A percentile compares a stretch with the other conserved stretches of the same genome.
These are phyloP conservation scores for Buceros bicornis DNA, from an alignment of 2,797 vertebrate species.

Conservation along the genomic window DNA sequence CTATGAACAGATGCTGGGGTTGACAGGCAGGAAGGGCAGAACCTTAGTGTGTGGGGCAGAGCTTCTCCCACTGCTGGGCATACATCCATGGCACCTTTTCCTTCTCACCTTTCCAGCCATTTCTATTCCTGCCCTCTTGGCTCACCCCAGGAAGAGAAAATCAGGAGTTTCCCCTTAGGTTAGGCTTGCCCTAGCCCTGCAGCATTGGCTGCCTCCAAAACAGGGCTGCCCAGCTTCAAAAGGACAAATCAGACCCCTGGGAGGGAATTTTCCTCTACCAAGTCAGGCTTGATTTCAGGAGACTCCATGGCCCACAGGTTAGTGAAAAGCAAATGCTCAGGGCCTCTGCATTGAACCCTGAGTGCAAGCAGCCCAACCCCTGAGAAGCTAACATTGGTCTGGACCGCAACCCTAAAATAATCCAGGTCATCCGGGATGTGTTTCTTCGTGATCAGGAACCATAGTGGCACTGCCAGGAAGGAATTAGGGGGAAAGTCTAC, in stretches of 20 bases:
- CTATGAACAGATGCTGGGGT: neutral
- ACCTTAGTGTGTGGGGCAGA: neutral
- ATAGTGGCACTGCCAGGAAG: neutral
- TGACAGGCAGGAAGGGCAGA: neutral
- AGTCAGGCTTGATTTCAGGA: neutral
- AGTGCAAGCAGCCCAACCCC: neutral
- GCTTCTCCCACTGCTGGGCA: neutral
- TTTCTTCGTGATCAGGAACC: neutral
- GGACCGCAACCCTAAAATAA: neutral
- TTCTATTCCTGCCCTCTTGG: neutral
- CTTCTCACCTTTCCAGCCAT: neutral
- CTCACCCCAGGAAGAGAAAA: neutral
- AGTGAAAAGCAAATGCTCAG: neutral
- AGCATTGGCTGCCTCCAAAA: neutral
- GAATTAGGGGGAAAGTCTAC: neutral
- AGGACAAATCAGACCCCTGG: accelerated
- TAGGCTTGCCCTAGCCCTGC: neutral
- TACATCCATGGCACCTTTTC: neutral
- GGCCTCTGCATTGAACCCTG: neutral
- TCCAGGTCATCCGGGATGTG: neutral
- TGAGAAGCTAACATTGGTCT: neutral
- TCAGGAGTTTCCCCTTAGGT: neutral
- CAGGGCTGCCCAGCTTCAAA: neutral
- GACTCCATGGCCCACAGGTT: accelerated
- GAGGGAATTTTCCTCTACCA: neutral